These are phyloP conservation scores for Myotis lucifugus DNA, from an alignment of 2,113 vertebrate genomes.

Conservation along the genomic window DNA sequence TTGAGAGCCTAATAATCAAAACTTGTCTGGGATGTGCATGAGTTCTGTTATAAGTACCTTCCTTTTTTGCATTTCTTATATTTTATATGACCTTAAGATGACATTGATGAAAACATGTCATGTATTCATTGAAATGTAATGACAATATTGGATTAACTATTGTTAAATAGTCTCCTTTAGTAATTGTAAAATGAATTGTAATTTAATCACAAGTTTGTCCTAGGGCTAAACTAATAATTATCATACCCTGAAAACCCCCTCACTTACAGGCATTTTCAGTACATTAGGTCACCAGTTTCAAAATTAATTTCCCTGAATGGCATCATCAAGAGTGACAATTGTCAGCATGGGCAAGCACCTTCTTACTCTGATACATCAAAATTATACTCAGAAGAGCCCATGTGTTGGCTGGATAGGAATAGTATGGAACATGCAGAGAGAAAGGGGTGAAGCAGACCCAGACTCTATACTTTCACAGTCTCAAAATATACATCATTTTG, in stretches of 20 bases:
- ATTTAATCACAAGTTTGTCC: conserved; percentile 48
- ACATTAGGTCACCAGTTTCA: conserved; percentile 16
- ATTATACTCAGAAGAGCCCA: background rate
- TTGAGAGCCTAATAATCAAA: background rate
- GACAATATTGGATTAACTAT: background rate
- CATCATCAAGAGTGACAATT: background rate
- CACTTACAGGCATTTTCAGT: background rate
- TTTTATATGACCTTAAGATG: conserved; percentile 17
- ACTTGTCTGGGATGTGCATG: background rate
- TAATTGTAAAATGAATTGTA: conserved; percentile 34
- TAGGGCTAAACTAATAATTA: conserved; percentile 32
- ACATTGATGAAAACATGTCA: background rate
- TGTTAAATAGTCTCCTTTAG: conserved; percentile 3
- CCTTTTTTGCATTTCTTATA: background rate
- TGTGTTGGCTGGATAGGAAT: background rate
- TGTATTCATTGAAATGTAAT: conserved; percentile 22
- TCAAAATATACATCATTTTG: conserved; percentile 24
- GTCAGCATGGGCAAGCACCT: background rate
- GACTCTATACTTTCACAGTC: background rate
- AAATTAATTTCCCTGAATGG: conserved; percentile 38
- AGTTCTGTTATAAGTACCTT: background rate
- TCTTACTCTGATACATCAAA: background rate
- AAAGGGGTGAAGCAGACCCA: background rate
- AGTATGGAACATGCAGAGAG: background rate
- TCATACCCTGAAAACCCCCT: background rate